These are phyloP conservation scores for Phylloscopus whistleri DNA, from an alignment of 2,113 vertebrate species.

Conservation along the genomic window DNA sequence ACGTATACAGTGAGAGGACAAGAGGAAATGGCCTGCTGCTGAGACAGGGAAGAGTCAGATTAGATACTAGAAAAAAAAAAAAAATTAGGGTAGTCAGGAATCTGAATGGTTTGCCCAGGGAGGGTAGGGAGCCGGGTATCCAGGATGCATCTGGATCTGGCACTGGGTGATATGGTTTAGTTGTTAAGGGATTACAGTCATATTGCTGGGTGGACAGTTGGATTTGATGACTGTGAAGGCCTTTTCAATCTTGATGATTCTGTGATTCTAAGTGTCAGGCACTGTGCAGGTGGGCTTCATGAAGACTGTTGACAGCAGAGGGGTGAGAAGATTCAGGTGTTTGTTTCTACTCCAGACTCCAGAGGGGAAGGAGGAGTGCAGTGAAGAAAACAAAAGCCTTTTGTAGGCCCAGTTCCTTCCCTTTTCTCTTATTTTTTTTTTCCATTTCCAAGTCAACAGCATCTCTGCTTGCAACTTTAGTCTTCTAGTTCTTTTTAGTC, in stretches of 20 bases:
- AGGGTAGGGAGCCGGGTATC: not conserved
- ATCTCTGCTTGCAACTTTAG: not conserved
- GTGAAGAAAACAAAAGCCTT: not conserved
- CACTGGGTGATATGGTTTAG: accelerated
- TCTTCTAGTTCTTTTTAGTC: not conserved
- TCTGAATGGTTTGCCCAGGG: not conserved
- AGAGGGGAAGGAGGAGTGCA: not conserved
- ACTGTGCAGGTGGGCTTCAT: not conserved
- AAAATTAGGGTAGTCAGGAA: accelerated
- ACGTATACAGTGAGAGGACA: not conserved
- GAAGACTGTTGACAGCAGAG: not conserved
- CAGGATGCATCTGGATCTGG: not conserved
- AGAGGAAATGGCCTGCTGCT: not conserved
- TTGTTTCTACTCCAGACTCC: not conserved
- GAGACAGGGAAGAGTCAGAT: not conserved
- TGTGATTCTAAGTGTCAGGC: not conserved
- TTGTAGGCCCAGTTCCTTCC: not conserved
- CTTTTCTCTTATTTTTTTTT: not conserved
- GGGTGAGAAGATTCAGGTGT: not conserved
- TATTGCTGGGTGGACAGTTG: not conserved
- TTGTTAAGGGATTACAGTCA: not conserved
- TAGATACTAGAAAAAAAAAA: not conserved
- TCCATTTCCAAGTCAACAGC: not conserved
- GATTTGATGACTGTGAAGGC: not conserved
- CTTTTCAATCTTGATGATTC: not conserved